Conservation (phyloP, 2,888 invertebrate genomes). For the Drosophila mercatorum region DNA sequence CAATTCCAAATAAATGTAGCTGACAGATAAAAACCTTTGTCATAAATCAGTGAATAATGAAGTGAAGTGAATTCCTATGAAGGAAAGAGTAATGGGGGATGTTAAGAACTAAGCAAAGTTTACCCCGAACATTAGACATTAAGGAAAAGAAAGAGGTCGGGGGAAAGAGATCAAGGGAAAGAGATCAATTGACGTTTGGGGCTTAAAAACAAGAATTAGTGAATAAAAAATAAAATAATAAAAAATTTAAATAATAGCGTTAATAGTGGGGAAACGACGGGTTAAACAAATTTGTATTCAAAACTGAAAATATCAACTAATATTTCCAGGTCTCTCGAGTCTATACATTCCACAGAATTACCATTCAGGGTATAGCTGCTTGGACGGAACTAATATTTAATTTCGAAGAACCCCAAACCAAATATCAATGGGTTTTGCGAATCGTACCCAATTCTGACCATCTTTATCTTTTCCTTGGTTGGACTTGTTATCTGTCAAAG, state of each 20-base stretch:
- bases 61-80: neutral
- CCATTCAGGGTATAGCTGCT: neutral
- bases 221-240: too few relatives aligned
- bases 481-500: slow-evolving; percentile 41
- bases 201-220: too few relatives aligned
- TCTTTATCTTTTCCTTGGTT: slow-evolving; percentile 17
- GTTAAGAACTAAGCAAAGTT: neutral
- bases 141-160: neutral
- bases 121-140: too few relatives aligned
- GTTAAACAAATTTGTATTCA: too few relatives aligned
- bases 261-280: too few relatives aligned
- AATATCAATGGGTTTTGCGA: slow-evolving; percentile 1
- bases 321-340: neutral
- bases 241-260: too few relatives aligned
- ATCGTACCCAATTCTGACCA: neutral
- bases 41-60: neutral
- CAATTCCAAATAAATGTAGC: neutral
- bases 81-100: neutral
- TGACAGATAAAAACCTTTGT: too few relatives aligned
- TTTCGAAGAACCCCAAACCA: slow-evolving; percentile 3
- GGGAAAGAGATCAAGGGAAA: neutral
- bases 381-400: neutral
- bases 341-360: neutral
- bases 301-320: too few relatives aligned
- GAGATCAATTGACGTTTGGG: neutral